phyloP scores from a whole-genome alignment of 1,140 invertebrate species.

The Metopolophium dirhodum region DNA sequence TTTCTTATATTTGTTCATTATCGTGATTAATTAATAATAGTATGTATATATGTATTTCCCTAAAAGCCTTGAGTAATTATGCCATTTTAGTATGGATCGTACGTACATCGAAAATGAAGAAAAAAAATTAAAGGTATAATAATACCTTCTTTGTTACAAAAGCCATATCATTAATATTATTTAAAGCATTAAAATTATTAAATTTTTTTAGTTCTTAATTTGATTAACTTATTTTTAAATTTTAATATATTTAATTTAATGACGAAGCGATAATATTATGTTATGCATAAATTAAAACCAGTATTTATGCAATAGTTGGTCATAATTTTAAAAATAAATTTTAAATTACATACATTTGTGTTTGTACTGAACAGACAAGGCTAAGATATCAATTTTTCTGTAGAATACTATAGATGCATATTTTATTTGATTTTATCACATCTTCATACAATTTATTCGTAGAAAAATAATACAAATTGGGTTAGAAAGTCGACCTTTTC shows the following conservation, averaged over 20 bases:
- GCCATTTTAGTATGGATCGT: too few relatives aligned
- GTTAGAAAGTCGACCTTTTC: neutral
- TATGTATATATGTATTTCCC: too few relatives aligned
- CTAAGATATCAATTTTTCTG: neutral
- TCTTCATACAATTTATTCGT: neutral
- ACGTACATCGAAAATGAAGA: too few relatives aligned
- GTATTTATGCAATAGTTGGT: neutral
- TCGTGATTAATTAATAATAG: too few relatives aligned
- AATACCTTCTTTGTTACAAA: neutral
- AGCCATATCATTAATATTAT: neutral
- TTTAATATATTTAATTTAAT: neutral
- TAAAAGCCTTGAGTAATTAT: too few relatives aligned
- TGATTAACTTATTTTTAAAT: neutral
- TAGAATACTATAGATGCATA: neutral
- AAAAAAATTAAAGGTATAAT: neutral
- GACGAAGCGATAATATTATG: neutral
- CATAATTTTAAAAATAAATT: neutral
- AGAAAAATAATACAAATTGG: neutral
- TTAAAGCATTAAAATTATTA: neutral
- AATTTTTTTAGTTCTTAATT: too few relatives aligned
- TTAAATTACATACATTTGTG: too few relatives aligned
- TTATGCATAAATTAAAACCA: neutral
- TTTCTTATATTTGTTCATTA: too few relatives aligned
- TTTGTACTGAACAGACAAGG: too few relatives aligned
- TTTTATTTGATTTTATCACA: too few relatives aligned